Evolutionary conservation across 2,797 vertebrate genomes (phyloP), one percentile per base, ranked within the genome.

Genomic region (Coracias cyanogaster): DNA sequence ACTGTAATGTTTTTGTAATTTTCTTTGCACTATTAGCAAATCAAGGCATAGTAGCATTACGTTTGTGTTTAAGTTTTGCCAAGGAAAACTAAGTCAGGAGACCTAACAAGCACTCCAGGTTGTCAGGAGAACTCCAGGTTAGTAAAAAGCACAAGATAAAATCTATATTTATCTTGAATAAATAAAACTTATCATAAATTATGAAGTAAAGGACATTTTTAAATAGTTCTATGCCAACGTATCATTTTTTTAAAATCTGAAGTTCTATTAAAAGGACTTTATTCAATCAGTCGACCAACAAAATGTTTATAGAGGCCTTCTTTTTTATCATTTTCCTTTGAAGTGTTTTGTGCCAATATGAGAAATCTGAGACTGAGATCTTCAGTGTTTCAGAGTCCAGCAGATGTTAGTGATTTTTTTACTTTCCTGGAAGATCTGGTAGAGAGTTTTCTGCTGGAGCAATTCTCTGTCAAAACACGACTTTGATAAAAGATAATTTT

Each of bases 351-450:
- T 43, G 55, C 48, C 45, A 79, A 39, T 58, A 58, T 16, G 35
- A 86, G 31, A 86, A 93, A 58, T 48, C 12, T 43, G 54, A 29
- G 9, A 39, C 33, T 33, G n/a, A 81, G 31, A 49, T 89, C 33
- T 67, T 86, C 55, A 48, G 37, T 69, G 54, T 66, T 91, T 89
- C 45, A 25, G 39, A 82, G 31, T 80, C 54, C 86, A 92, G 60
- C n/a, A 82, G 78, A 77, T 86, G 25, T 69, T 79, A 66, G 29
- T 57, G 45, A 61, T 79, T 94, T 91, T 91, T 92, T 90, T n/a
- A 77, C 18, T 79, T 93, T 91, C 51, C 29, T 33, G 28, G 87
- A 93, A 84, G 25, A 76, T 79, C 43, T 90, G 31, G 35, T 64
- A 45, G 73, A 89, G 66, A 79, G 48, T 29, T 90, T 94, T 79